Percentiles rank a stretch among this genome's conserved stretches.
phyloP scores from a whole-genome alignment of 2,888 invertebrate genomes.

The Orthonevra nobilis region DNA sequence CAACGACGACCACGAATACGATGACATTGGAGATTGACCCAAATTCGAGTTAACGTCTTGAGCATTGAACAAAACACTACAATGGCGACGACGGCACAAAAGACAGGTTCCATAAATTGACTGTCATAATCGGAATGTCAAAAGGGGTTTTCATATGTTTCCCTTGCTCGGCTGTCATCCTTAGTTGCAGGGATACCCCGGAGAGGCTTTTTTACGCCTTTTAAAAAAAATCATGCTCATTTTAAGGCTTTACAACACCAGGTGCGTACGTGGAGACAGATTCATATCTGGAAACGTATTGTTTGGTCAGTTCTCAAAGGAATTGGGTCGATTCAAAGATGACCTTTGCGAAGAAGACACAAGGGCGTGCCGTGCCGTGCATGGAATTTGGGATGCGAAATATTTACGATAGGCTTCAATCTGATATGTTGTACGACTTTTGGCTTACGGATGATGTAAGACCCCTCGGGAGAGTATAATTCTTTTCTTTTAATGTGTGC shows the following conservation, averaged over 20 bases:
- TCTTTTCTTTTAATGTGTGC: conserved; percentile 9
- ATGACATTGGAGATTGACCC: conserved; percentile 33
- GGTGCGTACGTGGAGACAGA: conserved; percentile 47
- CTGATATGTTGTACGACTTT: conserved; percentile 8
- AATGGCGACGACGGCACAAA: conserved; percentile 41
- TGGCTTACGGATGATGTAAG: conserved; percentile 20
- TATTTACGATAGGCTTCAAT: conserved; percentile 2
- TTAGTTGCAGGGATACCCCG: too few relatives aligned
- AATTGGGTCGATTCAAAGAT: conserved; percentile 50
- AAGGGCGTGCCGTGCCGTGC: conserved; percentile 30
- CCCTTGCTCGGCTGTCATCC: neutral
- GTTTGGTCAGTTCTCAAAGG: conserved; percentile 32
- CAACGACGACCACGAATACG: neutral
- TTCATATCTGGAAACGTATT: conserved; percentile 27
- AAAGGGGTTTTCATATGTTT: neutral
- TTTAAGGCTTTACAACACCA: conserved; percentile 32
- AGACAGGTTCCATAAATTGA: conserved; percentile 66
- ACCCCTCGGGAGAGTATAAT: neutral
- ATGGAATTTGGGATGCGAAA: conserved; percentile 33
- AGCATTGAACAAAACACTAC: conserved; percentile 25
- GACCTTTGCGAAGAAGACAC: conserved; percentile 47
- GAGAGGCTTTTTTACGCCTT: too few relatives aligned
- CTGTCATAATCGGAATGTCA: conserved; percentile 63
- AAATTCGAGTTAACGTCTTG: conserved; percentile 37
- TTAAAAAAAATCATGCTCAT: too few relatives aligned